phyloP scores from a whole-genome alignment of 37 sponge, comb jelly and placozoan species.

The Theonella swinhoei region DNA sequence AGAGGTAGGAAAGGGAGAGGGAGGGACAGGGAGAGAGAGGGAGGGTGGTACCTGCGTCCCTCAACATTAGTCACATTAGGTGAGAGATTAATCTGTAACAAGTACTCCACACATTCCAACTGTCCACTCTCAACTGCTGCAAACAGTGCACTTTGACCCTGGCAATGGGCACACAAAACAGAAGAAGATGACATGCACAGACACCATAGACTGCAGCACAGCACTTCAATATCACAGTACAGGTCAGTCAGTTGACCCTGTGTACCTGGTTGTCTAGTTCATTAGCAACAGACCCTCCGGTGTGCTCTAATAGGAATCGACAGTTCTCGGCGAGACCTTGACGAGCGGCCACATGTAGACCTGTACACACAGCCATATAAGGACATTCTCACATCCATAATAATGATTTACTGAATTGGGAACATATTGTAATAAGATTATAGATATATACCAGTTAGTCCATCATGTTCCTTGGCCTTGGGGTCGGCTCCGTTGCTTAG shows the following conservation, averaged over 20 bases:
- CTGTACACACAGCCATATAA: slow-evolving; percentile 40
- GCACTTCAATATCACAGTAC: no score
- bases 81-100: slow-evolving; percentile 59
- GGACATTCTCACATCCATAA: background rate
- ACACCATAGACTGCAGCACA: no score
- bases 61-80: slow-evolving; percentile 62
- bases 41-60: slow-evolving; percentile 65
- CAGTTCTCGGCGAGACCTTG: slow-evolving; percentile 62
- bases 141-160: slow-evolving; percentile 81
- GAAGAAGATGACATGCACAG: no score
- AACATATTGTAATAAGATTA: background rate
- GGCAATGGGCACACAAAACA: no score
- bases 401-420: background rate
- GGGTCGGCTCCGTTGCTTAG: slow-evolving; percentile 71
- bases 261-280: slow-evolving; percentile 29
- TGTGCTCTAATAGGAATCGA: slow-evolving; percentile 68
- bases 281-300: slow-evolving; percentile 42
- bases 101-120: slow-evolving; percentile 57
- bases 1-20: background rate
- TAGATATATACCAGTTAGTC: slow-evolving; percentile 35
- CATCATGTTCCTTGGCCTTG: slow-evolving; percentile 46
- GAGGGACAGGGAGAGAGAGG: background rate
- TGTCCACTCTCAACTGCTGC: slow-evolving; percentile 59
- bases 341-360: slow-evolving; percentile 71
- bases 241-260: no score